phyloP scores from a whole-genome alignment of 1,140 invertebrate genomes.

The Drosophila hydei region DNA sequence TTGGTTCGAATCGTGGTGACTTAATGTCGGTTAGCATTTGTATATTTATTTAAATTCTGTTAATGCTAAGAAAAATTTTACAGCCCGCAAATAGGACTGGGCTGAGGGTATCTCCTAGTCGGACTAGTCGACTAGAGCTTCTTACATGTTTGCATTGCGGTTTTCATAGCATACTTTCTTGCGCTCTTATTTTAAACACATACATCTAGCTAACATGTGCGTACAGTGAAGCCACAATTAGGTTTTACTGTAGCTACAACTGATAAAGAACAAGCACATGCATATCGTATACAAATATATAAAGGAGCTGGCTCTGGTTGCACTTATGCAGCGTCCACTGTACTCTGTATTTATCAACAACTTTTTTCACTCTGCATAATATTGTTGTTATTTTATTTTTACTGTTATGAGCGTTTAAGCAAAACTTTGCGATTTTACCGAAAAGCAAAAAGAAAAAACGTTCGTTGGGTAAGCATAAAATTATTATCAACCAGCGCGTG shows the following conservation, averaged over 20 bases:
- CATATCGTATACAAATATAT: too few relatives aligned
- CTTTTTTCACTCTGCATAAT: slow-evolving; percentile 47
- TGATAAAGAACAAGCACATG: too few relatives aligned
- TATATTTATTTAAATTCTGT: too few relatives aligned
- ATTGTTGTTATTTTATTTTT: slow-evolving; percentile 55
- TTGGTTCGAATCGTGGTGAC: too few relatives aligned
- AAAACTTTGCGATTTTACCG: slow-evolving; percentile 62
- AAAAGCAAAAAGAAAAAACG: slow-evolving; percentile 31
- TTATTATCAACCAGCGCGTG: slow-evolving; percentile 72
- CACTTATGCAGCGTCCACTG: slow-evolving; percentile 14
- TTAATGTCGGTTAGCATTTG: too few relatives aligned
- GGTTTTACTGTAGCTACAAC: not conserved
- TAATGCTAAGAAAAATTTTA: too few relatives aligned
- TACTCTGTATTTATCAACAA: slow-evolving; percentile 50
- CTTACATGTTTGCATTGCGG: slow-evolving; percentile 53
- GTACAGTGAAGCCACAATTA: not conserved
- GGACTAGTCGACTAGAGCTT: too few relatives aligned
- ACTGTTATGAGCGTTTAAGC: slow-evolving; percentile 78
- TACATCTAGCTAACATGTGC: slow-evolving; percentile 10
- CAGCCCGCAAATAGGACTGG: too few relatives aligned
- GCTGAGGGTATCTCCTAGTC: too few relatives aligned
- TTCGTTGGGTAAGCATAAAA: slow-evolving; percentile 76
- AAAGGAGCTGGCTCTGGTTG: not conserved
- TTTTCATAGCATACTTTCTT: slow-evolving; percentile 62
- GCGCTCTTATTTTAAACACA: slow-evolving; percentile 19